These are phyloP conservation scores for Eufriesea mexicana DNA, from an alignment of 1,140 invertebrate species.

Conservation along the genomic window DNA sequence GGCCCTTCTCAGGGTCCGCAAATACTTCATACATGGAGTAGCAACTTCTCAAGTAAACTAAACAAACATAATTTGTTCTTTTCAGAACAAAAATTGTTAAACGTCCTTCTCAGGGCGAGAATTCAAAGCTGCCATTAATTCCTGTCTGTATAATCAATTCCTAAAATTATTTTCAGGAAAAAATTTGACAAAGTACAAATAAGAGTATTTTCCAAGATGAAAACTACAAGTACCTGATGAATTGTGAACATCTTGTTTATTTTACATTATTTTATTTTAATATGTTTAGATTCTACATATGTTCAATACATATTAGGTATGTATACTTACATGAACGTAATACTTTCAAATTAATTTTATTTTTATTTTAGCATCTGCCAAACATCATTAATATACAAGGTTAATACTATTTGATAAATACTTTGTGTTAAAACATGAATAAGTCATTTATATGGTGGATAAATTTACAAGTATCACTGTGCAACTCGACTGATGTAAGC, in stretches of 20 bases:
- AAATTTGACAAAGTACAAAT: not conserved
- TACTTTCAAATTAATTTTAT: too few relatives aligned
- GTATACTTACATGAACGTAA: not conserved
- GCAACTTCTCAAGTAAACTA: constrained; percentile 56
- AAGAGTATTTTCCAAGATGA: not conserved
- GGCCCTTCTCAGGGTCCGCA: constrained; percentile 81
- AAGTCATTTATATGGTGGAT: not conserved
- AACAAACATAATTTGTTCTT: constrained; percentile 67
- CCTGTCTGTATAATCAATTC: too few relatives aligned
- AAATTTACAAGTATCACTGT: not conserved
- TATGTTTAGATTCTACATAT: not conserved
- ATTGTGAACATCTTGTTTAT: not conserved
- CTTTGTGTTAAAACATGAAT: too few relatives aligned
- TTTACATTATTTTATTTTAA: not conserved
- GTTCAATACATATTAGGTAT: not conserved
- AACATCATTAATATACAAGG: too few relatives aligned
- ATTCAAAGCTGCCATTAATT: not conserved
- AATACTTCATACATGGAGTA: constrained; percentile 67
- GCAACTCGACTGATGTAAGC: not conserved
- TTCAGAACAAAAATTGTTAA: constrained; percentile 64
- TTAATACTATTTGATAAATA: not conserved
- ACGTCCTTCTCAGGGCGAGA: constrained; percentile 56
- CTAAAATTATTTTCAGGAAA: not conserved
- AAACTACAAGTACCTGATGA: constrained; percentile 5
- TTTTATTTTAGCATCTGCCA: not conserved